These are phyloP conservation scores for Ennomos erosarius DNA, from an alignment of 2,888 invertebrate species.

Conservation along the genomic window DNA sequence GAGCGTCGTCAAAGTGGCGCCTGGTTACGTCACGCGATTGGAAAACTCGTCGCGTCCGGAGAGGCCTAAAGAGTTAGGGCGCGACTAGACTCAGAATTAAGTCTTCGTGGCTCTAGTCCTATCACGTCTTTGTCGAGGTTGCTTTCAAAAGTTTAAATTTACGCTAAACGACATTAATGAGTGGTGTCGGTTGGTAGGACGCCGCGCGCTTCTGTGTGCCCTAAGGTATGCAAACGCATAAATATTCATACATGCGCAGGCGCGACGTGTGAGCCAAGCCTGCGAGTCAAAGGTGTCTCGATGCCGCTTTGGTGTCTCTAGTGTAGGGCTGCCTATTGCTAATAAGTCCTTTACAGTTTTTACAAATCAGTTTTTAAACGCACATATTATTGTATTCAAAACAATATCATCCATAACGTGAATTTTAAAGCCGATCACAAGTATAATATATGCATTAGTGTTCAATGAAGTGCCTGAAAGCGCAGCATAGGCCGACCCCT, in stretches of 20 bases:
- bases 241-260: conserved; percentile 66
- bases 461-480: too few species aligned
- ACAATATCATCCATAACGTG: too few species aligned
- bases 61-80: conserved; percentile 63
- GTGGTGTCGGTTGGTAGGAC: conserved; percentile 58
- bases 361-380: too few species aligned
- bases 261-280: conserved; percentile 60
- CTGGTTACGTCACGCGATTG: conserved; percentile 77
- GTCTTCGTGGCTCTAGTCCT: conserved; percentile 54
- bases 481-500: too few species aligned
- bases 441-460: too few species aligned
- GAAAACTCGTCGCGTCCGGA: conserved; percentile 71
- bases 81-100: conserved; percentile 68
- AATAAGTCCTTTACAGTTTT: conserved; percentile 7
- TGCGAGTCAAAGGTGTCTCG: conserved; percentile 71
- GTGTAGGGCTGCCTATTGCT: conserved; percentile 46
- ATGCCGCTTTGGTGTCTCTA: conserved; percentile 45
- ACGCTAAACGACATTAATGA: conserved; percentile 76
- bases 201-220: conserved; percentile 48
- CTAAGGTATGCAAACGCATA: conserved; percentile 61
- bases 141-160: conserved; percentile 77
- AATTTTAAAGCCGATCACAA: too few species aligned
- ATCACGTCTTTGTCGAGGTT: conserved; percentile 69
- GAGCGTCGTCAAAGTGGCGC: conserved; percentile 69
- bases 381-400: too few species aligned